phyloP scores from a whole-genome alignment of 1,140 invertebrate genomes.

The Bilobella aurantiaca region DNA sequence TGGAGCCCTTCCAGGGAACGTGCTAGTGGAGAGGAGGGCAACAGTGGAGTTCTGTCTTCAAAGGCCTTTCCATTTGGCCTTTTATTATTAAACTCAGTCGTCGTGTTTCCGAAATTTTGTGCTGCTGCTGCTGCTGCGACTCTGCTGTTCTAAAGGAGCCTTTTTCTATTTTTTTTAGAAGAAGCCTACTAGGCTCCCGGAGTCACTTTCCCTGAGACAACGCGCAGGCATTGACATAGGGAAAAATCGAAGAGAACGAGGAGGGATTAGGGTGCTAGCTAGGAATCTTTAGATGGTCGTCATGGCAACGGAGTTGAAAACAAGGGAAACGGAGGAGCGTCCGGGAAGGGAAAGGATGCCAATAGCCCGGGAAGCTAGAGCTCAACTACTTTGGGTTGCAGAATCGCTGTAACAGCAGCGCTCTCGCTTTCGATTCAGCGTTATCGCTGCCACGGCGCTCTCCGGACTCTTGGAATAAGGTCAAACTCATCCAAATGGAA shows the following conservation, averaged over 20 bases:
- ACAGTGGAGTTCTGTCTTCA: background rate
- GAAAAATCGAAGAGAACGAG: conserved; percentile 9
- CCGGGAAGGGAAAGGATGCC: background rate
- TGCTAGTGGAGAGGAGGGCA: background rate
- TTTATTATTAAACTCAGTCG: conserved; percentile 1
- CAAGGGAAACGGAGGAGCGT: too few species aligned
- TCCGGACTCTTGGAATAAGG: background rate
- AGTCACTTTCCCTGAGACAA: background rate
- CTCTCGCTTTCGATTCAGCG: background rate
- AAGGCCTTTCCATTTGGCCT: background rate
- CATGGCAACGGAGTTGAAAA: background rate
- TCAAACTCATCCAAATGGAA: background rate
- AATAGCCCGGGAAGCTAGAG: background rate
- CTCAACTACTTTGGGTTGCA: background rate
- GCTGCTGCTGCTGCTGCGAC: too few species aligned
- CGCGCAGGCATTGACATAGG: conserved; percentile 4
- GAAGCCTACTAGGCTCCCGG: too few species aligned
- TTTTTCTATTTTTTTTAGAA: too few species aligned
- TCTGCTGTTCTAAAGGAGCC: background rate
- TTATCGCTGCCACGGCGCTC: background rate
- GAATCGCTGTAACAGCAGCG: background rate
- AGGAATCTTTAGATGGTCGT: background rate
- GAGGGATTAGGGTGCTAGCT: background rate
- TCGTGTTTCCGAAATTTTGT: too few species aligned
- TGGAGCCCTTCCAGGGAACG: too few species aligned